Evolutionary conservation across 1,140 invertebrate genomes (phyloP), one percentile per base, ranked within the genome.

Genomic region (Camponotus floridanus): DNA sequence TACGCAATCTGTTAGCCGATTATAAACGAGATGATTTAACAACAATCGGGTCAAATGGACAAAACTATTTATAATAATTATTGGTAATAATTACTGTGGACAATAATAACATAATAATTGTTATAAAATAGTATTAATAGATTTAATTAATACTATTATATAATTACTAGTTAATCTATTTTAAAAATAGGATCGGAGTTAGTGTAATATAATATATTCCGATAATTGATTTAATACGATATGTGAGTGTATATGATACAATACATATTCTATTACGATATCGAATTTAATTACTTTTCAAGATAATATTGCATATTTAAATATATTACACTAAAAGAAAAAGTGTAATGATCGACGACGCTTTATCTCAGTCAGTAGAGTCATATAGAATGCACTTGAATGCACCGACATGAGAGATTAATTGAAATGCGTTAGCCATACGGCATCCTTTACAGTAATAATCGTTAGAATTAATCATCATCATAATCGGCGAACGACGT

Each of bases 1-100:
- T 83, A 39, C 42, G 42, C 79, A 61, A 83, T 83, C 79, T 73
- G 79, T 83, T 83, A 73, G 57, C 57, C 55, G 79, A 73, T 73
- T 74, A 36, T 73, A 55, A 83, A 42, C 8, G 55, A 26, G 39
- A 21, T 76, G 45, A 85, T 55, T 31, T 79, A 85, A 76, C 71
- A 85, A 79, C 71, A 85, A 79, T 85, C 48, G 18, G n/a, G 6
- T 57, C 15, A 26, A 13, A 39, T 45, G 15, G 65, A 78, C 81
- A 21, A 81, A 36, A 73, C 4, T 5, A 51, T 57, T 51, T 68
- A 57, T 59, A 26, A 1, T 83, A 81, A 81, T 73, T 73, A 83
- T 45, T 59, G 67, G 1, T 4, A 55, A 15, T 73, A 73, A 83
- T 83, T 83, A 59, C 13, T 36, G 7, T 36, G 36, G 2, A 33